phyloP scores from a whole-genome alignment of 2,113 vertebrate genomes.

The Jacana jacana region DNA sequence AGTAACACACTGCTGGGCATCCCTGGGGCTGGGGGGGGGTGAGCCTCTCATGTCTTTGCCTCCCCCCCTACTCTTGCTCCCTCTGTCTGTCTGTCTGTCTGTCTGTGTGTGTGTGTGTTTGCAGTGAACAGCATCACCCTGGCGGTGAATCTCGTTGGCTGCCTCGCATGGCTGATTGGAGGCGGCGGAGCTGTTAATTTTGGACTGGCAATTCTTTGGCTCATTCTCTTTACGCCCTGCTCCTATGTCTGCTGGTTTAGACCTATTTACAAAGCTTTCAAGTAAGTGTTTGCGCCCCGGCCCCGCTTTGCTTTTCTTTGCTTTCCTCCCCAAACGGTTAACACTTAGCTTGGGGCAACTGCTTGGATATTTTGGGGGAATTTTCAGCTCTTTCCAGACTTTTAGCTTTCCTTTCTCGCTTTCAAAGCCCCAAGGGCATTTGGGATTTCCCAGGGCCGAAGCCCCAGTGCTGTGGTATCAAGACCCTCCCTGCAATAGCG shows the following conservation, averaged over 20 bases:
- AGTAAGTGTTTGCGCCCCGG: constrained; percentile 80
- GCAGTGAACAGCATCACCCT: constrained; percentile 94
- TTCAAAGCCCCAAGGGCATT: not conserved
- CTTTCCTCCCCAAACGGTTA: not conserved
- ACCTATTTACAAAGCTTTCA: constrained; percentile 99
- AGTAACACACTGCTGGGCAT: not conserved
- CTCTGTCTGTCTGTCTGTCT: constrained; percentile 62
- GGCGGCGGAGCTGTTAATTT: constrained; percentile 97
- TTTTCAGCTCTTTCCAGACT: not conserved
- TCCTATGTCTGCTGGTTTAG: constrained; percentile 99
- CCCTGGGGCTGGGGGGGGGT: not conserved
- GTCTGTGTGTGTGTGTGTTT: constrained; percentile 71
- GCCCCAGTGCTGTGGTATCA: fast-evolving
- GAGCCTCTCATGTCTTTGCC: not conserved
- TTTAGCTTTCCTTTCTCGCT: not conserved
- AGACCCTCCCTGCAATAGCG: fast-evolving
- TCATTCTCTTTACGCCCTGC: constrained; percentile 98
- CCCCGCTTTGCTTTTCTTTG: not conserved
- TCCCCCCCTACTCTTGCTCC: constrained; percentile 49
- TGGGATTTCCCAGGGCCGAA: not conserved
- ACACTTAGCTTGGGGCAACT: not conserved
- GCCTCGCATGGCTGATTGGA: constrained; percentile 96
- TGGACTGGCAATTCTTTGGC: constrained; percentile 97
- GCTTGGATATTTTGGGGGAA: not conserved
- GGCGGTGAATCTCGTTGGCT: constrained; percentile 94